Evolutionary conservation across 1,140 invertebrate genomes (phyloP), one percentile per base, ranked within the genome.

Genomic region (Micrasema longulum): DNA sequence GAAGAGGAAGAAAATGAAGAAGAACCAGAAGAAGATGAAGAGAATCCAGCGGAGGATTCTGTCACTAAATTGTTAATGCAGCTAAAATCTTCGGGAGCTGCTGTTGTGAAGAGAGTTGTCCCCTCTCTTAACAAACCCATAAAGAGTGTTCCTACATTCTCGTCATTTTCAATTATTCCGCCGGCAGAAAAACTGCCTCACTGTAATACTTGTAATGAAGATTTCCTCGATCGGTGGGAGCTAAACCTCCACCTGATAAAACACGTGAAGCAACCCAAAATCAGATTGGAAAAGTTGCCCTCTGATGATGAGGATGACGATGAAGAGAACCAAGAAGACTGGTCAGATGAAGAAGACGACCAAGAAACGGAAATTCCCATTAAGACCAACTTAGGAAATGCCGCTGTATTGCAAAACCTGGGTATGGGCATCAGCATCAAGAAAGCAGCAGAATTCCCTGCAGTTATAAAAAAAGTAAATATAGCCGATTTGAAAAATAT

Each of bases 251-350:
- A 76, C 43, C 22, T 75, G 1, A 63, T 73, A n/a, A 50, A 20
- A 2, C 74, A 76, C 43, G 74, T 76, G 0, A 45, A 18, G 14
- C 23, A 70, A 41, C 74, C 74, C 0, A 26, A 23, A 2, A n/a
- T 76, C 2, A 55, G 67, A 12, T 23, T 76, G 3, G 12, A 70
- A 4, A 66, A 48, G 22, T 10, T 76, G 2, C 23, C 63, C 11
- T 71, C 66, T 3, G 70, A 75, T 22, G 71, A 70, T 38, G 69
- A 72, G n/a, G 67, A 70, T n/a, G 74, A 76, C 26, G 74, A 76
- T 18, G 71, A 72, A 20, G 71, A 72, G 1, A 48, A 69, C 16
- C 48, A 69, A 48, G 52, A 48, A 9, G 55, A 69, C 26, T 69
- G 67, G 67, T 60, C 52, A 0, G 50, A 62, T 20, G 69, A 68